These are phyloP conservation scores for Drosophila leontia DNA, from an alignment of 1,140 invertebrate species.

Conservation along the genomic window DNA sequence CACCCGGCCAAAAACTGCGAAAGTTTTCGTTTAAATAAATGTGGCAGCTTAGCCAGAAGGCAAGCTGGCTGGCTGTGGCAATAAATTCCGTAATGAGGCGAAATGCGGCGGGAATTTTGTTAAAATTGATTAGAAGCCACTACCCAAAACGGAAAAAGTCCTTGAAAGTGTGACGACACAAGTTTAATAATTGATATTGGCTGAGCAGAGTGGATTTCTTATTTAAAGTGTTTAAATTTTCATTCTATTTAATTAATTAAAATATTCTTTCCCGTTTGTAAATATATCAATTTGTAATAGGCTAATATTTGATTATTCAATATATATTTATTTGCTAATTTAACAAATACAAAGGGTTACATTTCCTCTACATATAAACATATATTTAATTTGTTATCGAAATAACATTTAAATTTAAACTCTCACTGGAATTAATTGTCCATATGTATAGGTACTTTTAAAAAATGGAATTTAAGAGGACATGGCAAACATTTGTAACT, in stretches of 20 bases:
- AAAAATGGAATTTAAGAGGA: slow-evolving; percentile 2
- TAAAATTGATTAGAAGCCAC: slow-evolving; percentile 35
- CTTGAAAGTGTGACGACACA: slow-evolving; percentile 12
- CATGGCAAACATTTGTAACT: slow-evolving; percentile 6
- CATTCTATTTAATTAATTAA: not conserved
- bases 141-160: not conserved
- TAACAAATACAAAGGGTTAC: not conserved
- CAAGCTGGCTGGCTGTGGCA: slow-evolving; percentile 31
- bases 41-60: slow-evolving; percentile 40
- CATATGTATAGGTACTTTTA: not conserved
- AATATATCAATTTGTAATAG: not conserved
- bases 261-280: not conserved
- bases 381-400: not conserved
- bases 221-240: too few relatives aligned
- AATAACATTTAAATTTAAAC: not conserved
- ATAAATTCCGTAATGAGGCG: slow-evolving; percentile 47
- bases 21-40: slow-evolving; percentile 68
- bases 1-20: slow-evolving; percentile 7
- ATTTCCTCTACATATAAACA: not conserved
- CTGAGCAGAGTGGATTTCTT: not conserved
- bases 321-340: not conserved
- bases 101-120: slow-evolving; percentile 24
- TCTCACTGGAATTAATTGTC: not conserved
- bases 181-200: not conserved
- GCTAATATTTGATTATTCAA: not conserved